Evolutionary conservation across 2,888 invertebrate species (phyloP), one percentile per base, ranked within the genome.

Genomic region (Bombylius major): DNA sequence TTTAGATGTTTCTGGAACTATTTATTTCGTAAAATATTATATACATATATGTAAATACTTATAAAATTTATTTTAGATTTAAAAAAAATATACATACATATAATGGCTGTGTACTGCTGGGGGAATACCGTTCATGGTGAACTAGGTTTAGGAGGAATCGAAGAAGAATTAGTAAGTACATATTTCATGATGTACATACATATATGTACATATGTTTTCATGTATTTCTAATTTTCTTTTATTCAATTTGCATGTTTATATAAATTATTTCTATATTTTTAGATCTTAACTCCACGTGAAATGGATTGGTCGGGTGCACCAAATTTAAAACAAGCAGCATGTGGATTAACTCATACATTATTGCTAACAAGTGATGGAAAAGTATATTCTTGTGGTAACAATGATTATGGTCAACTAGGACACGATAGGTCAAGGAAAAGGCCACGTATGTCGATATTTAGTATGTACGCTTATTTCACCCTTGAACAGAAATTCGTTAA

Each of bases 361-460:
- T 80, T 93, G 61, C 76, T 93, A 0, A 84, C 88, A 1, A 76
- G 77, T 57, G 81, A 82, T 68, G 95, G 96, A 11, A 80, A 85
- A 65, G 77, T 96, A 7, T 94, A 84, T 73, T 87, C 93, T 4
- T 96, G 95, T 77, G 98, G 98, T 3, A 88, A 81, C 69, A 98
- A 98, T 77, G 93, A 94, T 67, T 83, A 83, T 65, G 91, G 93
- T 1, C 97, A 98, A 71, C 79, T 98, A 54, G 97, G 96, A 6
- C 87, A 87, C 67, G 77, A 79, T 42, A 76, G 79, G 65, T 77
- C 82, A 48, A 77, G 79, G 66, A 83, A 81, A 78, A 76, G 81
- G 77, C 80, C 83, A 76, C 81, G 83, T 83, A 80, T 78, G 81
- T 82, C 78, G 66, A 64, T 69, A 66, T 79, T 79, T 79, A 75